Evolutionary conservation across 23 tunicate species (phyloP).

Genomic region (Diplosoma virens): DNA sequence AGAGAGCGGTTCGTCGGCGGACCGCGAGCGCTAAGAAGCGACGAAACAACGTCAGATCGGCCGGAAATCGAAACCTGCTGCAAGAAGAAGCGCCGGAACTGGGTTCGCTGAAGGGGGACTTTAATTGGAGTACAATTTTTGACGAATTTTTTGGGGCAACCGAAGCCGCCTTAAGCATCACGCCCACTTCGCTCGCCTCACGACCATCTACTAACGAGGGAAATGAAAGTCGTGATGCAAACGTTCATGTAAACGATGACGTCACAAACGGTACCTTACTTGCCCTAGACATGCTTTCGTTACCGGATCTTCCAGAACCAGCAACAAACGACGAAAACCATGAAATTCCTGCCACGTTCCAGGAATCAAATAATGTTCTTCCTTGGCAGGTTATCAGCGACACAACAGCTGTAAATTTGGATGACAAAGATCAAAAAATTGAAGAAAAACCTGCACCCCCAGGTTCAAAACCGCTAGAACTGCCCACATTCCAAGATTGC

Average conservation of each 20-base stretch:
- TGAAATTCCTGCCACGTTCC: neutral
- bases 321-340: constrained; percentile 22
- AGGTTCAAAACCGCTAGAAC: neutral
- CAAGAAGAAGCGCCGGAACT: constrained; percentile 91
- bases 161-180: constrained; percentile 20
- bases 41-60: constrained; percentile 1
- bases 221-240: neutral
- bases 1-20: constrained; percentile 29
- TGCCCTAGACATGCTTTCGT: constrained; percentile 2
- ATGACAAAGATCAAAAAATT: neutral
- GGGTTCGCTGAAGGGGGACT: constrained; percentile 90
- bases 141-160: constrained; percentile 49
- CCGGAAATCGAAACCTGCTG: constrained; percentile 23
- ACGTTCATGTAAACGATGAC: constrained; percentile 10
- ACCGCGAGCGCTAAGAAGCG: neutral
- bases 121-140: constrained; percentile 71
- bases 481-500: constrained; percentile 3
- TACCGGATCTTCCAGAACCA: constrained; percentile 21
- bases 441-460: neutral
- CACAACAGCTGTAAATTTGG: neutral
- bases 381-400: neutral
- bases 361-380: neutral
- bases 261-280: constrained; percentile 4
- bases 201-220: constrained; percentile 19
- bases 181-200: constrained; percentile 25